Percentiles rank a stretch among this genome's conserved stretches.
Conservation (phyloP, 2,888 invertebrate genomes). For the Subacronicta megacephala region DNA sequence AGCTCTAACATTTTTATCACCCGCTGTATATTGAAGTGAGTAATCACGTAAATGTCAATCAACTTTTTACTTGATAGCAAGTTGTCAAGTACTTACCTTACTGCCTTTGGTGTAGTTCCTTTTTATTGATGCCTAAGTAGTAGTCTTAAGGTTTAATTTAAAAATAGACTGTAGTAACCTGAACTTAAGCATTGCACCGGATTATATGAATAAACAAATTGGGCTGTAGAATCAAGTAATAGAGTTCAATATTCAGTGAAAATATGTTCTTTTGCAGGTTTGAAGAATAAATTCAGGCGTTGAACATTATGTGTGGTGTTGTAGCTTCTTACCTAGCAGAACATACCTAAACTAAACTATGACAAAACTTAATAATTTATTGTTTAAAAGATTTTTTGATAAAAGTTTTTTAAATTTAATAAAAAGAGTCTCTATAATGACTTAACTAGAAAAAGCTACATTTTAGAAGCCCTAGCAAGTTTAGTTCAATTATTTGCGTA, state of each 20-base stretch:
- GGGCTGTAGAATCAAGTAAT: too few species aligned
- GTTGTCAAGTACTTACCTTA: not conserved
- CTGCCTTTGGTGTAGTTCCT: too few species aligned
- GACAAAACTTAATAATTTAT: not conserved
- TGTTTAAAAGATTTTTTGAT: not conserved
- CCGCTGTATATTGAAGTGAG: conserved; percentile 13
- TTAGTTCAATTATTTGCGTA: not conserved
- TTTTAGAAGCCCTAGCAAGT: not conserved
- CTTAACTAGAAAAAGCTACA: not conserved
- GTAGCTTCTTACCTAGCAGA: too few species aligned
- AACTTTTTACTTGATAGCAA: conserved; percentile 8
- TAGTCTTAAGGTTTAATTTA: not conserved
- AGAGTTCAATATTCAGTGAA: too few species aligned
- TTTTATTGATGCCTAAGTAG: too few species aligned
- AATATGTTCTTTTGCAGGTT: too few species aligned
- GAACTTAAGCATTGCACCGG: too few species aligned
- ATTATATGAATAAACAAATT: too few species aligned
- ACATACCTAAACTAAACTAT: not conserved
- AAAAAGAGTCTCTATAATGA: not conserved
- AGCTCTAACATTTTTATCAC: conserved; percentile 36
- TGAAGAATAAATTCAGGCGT: too few species aligned
- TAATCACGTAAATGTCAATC: conserved; percentile 34
- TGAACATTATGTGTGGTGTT: too few species aligned
- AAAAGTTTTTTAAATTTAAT: not conserved
- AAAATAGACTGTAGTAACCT: too few species aligned